Conservation (phyloP, 2,888 invertebrate species). For the Pharmacophagus antenor region DNA sequence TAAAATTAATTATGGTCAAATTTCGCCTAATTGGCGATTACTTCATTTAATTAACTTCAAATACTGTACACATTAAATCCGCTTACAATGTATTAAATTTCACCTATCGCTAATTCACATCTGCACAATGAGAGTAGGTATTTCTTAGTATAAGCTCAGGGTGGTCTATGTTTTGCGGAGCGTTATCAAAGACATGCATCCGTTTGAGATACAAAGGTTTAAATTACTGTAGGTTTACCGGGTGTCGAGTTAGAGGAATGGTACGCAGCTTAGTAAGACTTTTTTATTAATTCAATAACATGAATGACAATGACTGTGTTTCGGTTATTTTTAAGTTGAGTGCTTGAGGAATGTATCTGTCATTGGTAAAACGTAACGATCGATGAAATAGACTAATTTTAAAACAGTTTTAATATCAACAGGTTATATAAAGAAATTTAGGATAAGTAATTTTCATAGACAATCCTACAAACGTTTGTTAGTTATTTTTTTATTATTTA, state of each 20-base stretch:
- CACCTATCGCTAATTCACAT: slow-evolving; percentile 11
- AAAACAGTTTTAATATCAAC: too few relatives aligned
- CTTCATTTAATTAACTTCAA: neutral
- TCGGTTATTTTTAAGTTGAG: too few relatives aligned
- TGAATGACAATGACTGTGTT: too few relatives aligned
- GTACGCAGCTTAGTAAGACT: neutral
- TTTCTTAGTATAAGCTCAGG: neutral
- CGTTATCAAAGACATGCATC: slow-evolving; percentile 12
- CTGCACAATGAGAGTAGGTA: neutral
- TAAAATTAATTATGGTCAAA: too few relatives aligned
- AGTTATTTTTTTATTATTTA: too few relatives aligned
- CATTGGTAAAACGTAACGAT: too few relatives aligned
- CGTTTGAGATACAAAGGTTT: slow-evolving; percentile 8
- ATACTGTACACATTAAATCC: neutral
- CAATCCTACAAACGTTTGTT: too few relatives aligned
- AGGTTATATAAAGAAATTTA: too few relatives aligned
- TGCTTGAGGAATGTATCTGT: too few relatives aligned
- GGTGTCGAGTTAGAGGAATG: neutral
- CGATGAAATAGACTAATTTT: too few relatives aligned
- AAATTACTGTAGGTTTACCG: neutral
- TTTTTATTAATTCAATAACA: neutral
- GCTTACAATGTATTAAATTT: slow-evolving; percentile 19
- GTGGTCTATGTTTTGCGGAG: slow-evolving; percentile 14
- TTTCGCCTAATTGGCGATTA: too few relatives aligned
- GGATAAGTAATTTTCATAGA: too few relatives aligned